Evolutionary conservation across 2,113 vertebrate species (phyloP), one percentile per base, ranked within the genome.

Genomic region (Sylvietta virens): DNA sequence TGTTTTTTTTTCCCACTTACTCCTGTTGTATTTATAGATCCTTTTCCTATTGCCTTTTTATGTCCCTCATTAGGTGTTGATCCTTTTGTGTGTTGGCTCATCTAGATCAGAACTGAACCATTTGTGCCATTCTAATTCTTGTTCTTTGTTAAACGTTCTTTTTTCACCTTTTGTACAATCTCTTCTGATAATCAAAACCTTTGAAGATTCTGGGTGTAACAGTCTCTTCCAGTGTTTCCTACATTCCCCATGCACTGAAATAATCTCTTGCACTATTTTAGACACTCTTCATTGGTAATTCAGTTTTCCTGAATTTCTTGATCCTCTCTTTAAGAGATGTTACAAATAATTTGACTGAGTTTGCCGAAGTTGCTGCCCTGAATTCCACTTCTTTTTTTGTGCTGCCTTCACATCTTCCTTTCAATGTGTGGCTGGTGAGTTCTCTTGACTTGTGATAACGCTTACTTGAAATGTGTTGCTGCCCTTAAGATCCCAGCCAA

Each of bases 31-130:
- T 82, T 94, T 86, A 72, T 76, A 77, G 85, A 73, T 73, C n/a
- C 30, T 90, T 81, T 71, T 64, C 35, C 67, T 45, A 4, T 69
- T 93, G 71, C 54, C 58, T 83, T 95, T 92, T 92, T 40, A 50
- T 77, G 71, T 61, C 16, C 42, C 85, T 83, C 71, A 62, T 96
- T 88, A 88, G 74, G 28, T 96, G 90, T 96, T 93, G 95, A 81
- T 92, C 60, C 76, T 93, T 93, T 83, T 86, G 58, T 93, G 62
- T 39, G 54, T 58, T 83, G 79, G 74, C 79, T 93, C 42, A 21
- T 86, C 74, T 76, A 74, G 48, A 82, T 90, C 90, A 40, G 60
- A 82, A 37, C 20, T 0, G 13, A 86, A 50, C 81, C 3, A 1
- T 79, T 88, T 85, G 22, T 64, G 47, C 26, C 21, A 1, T 72